A percentile compares a stretch with the other conserved stretches of the same genome.
Conservation (phyloP, 2,888 invertebrate genomes). For the Drosophila demipolita region DNA sequence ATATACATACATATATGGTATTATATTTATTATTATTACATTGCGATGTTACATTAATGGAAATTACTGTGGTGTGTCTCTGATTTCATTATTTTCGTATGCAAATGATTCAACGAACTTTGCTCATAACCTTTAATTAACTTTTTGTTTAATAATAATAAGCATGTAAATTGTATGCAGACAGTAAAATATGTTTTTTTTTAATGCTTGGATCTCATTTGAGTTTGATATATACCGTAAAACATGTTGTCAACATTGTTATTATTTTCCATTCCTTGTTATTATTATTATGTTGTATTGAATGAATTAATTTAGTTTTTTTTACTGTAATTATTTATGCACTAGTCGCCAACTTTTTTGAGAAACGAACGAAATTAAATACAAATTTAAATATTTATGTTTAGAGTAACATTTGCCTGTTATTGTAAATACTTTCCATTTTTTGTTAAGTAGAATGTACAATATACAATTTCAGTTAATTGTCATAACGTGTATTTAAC, state of each 20-base stretch:
- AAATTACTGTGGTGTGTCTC: slow-evolving; percentile 39
- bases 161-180: slow-evolving; percentile 61
- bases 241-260: slow-evolving; percentile 61
- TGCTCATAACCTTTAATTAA: slow-evolving; percentile 50
- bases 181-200: slow-evolving; percentile 65
- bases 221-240: slow-evolving; percentile 51
- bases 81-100: slow-evolving; percentile 36
- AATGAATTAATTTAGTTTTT: slow-evolving; percentile 20
- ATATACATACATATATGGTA: slow-evolving; percentile 66
- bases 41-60: slow-evolving; percentile 64
- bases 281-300: slow-evolving; percentile 17
- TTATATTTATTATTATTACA: slow-evolving; percentile 31
- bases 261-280: slow-evolving; percentile 58
- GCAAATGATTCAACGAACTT: slow-evolving; percentile 67
- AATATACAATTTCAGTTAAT: slow-evolving; percentile 77
- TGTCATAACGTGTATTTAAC: slow-evolving; percentile 54
- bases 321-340: slow-evolving; percentile 26
- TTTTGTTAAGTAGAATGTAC: slow-evolving; percentile 69
- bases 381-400: slow-evolving; percentile 53
- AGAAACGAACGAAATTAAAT: slow-evolving; percentile 61
- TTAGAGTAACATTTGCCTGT: slow-evolving; percentile 43
- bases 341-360: slow-evolving; percentile 56
- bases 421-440: slow-evolving; percentile 67
- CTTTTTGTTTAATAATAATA: slow-evolving; percentile 57
- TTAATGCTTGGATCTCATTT: slow-evolving; percentile 47